These are phyloP conservation scores for Hecatera dysodea DNA, from an alignment of 2,888 invertebrate genomes.

Conservation along the genomic window DNA sequence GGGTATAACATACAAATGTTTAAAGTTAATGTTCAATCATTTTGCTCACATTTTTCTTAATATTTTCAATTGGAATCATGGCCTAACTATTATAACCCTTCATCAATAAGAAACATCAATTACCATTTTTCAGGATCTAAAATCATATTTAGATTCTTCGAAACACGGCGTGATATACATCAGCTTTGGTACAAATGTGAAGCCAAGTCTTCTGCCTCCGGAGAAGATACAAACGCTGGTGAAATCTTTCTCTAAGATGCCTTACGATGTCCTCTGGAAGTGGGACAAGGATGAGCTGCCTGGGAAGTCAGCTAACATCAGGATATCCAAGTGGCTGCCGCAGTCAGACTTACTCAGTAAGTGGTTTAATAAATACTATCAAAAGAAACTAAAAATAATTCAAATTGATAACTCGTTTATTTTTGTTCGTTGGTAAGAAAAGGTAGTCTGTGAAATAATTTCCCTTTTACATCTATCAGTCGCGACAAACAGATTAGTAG, in stretches of 20 bases:
- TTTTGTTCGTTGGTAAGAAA: too few species aligned
- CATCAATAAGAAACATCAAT: too few species aligned
- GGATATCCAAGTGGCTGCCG: slow-evolving; percentile 84
- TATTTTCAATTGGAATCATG: too few species aligned
- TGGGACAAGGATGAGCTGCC: slow-evolving; percentile 80
- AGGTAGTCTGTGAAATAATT: too few species aligned
- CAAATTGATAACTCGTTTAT: too few species aligned
- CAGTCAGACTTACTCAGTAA: slow-evolving; percentile 73
- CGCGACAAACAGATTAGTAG: too few species aligned
- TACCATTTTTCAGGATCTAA: slow-evolving; percentile 72
- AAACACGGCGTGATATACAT: slow-evolving; percentile 84
- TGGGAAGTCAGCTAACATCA: slow-evolving; percentile 79
- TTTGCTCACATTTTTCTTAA: too few species aligned
- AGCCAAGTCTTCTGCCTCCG: slow-evolving; percentile 74
- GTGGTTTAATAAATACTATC: neutral
- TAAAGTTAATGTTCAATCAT: too few species aligned
- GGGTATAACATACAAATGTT: too few species aligned
- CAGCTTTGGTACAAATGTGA: slow-evolving; percentile 84
- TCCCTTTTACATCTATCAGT: too few species aligned
- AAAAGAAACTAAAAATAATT: too few species aligned
- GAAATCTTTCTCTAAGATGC: slow-evolving; percentile 79
- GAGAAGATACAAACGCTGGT: slow-evolving; percentile 74
- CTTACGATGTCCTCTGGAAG: slow-evolving; percentile 86
- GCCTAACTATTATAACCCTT: too few species aligned
- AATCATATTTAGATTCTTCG: slow-evolving; percentile 79